Evolutionary conservation across 2,797 vertebrate genomes (phyloP), one percentile per base, ranked within the genome.

Genomic region (Miichthys miiuy): DNA sequence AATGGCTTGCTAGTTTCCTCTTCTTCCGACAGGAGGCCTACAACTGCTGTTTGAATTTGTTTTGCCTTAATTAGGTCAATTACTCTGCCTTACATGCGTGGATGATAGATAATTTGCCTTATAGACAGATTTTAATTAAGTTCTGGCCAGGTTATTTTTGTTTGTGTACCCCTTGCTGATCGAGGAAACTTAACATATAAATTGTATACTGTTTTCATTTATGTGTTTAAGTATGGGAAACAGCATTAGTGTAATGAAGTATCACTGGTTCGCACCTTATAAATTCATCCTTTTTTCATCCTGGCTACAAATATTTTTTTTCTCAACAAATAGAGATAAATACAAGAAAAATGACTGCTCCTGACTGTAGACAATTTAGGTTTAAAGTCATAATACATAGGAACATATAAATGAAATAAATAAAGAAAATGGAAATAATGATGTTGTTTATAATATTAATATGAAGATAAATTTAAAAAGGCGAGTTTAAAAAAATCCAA

Each of bases 401-500:
- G 44, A 57, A 25, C 47, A 16, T 23, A 18, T 38, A 68, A 61
- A 61, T 65, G 4, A 27, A 71, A 67, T 25, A n/a, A n/a, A 34
- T 7, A 34, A 34, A 7, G 34, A 38, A 58, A 71, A 60, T 56
- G 20, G 17, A 71, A 47, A 73, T 23, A 60, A 73, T 34, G 48
- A 30, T 62, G 17, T 21, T 55, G 42, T 46, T 74, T 79, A 62
- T 38, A 62, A 60, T 56, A 63, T 41, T 21, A 61, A 66, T 46
- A 58, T 51, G 25, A 63, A 71, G 75, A 75, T 61, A 16, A 71
- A 61, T 67, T 14, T 77, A 69, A 68, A 51, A 44, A 47, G 21
- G 17, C 8, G 23, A 63, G 56, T 75, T 38, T 72, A n/a, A 86
- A 81, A 75, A 83, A 46, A 77, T 78, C 68, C 65, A 75, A 58